Evolutionary conservation across 2,888 invertebrate species (phyloP), one percentile per base, ranked within the genome.

Genomic region (Sarcophaga rosellei): DNA sequence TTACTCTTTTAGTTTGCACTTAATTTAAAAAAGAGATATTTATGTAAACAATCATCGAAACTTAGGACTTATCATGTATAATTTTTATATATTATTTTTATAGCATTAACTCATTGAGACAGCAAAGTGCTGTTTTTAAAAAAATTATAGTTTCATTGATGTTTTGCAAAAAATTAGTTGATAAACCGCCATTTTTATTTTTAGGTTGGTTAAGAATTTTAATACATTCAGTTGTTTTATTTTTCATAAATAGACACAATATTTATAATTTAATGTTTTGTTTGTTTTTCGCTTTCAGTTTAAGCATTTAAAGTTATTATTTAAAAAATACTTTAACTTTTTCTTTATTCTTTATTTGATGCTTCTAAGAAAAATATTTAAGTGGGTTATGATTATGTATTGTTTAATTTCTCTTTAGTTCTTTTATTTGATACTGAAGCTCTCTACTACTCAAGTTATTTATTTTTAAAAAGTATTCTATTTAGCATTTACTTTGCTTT

Each of bases 311-410:
- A 84, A 79, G 63, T 53, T 77, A 21, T 57, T 75, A 62, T 53
- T 83, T 80, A 57, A 65, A 83, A 86, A 78, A 74, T 84, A 79
- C 65, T 74, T 78, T 61, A 75, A 75, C 44, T 79, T 84, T 65
- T 53, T 79, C 35, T 81, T 73, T 70, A 69, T 66, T 81, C 72
- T 47, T 78, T 80, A 68, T 63, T 83, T 82, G 35, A 35, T 68
- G 72, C 59, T 63, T 83, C 73, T 78, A 62, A 74, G 57, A 68
- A 79, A 68, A 72, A 77, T 66, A 79, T 75, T 45, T 68, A 73
- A 86, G 83, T 83, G 76, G 79, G 79, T 3, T 83, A 70, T 82
- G 86, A 86, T 86, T 81, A 84, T 86, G 86, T 86, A 84, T 84
- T 86, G 81, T 78, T 78, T 66, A 69, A 77, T 74, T 84, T 84